Base-by-base conservation (phyloP, 2,888 invertebrate genomes). In the Biston betularia region DNA sequence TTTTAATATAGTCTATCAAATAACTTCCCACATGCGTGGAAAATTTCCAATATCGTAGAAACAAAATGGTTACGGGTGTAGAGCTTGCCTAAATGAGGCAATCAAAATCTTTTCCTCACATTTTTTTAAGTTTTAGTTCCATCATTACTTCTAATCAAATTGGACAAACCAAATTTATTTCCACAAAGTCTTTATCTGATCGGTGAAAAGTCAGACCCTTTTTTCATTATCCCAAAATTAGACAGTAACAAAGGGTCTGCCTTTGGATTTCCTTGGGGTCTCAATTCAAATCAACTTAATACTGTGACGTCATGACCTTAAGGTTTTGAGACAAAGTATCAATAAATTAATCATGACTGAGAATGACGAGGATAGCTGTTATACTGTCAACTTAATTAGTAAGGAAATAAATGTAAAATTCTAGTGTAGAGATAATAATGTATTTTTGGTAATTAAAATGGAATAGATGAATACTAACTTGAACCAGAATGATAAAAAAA, bases 171-270 rank as follows among this genome's bases (percentile, higher is more conserved):
- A 14, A 40, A 49, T n/a, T 49, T 49, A 55, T 62, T 62, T 55
- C 12, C 55, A 49, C 56, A 24, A 63, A 54, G 53, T 55, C 38
- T 34, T 34, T 48, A 62, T 52, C 56, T 50, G 63, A 55, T 62
- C 55, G 55, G 9, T 24, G 14, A 34, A 52, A 15, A 4, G 15
- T 35, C 50, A n/a, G 44, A 56, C 50, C 50, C 52, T 63, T 62
- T 68, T 61, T 66, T 61, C 50, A 58, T 61, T 61, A 63, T 64
- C 52, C 63, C 42, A 15, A 57, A 62, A 46, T 60, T 57, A 54
- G 38, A 64, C 54, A 63, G 54, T 50, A 57, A 60, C 49, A 65
- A 58, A 46, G 56, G 63, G 56, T 45, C 56, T 24, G 54, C 24
- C 44, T 34, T 50, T 50, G 48, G 42, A 15, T 54, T 60, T 50